phyloP scores from a whole-genome alignment of 2,797 vertebrate species.

The Epinephelus malabaricus region DNA sequence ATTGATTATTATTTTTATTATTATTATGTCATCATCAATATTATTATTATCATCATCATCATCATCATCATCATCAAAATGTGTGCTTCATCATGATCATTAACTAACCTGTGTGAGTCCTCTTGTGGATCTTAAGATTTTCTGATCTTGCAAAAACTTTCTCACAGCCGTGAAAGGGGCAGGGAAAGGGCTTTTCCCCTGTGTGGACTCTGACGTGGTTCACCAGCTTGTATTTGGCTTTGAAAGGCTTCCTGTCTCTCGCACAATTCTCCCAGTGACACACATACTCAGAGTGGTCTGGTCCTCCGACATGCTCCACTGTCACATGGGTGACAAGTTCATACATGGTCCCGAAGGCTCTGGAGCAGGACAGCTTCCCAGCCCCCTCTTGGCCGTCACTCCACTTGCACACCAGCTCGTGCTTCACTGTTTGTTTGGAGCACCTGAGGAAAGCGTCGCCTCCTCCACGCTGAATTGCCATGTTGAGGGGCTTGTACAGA shows the following conservation, averaged over 20 bases:
- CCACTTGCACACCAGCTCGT: conserved; percentile 88
- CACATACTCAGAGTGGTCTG: conserved; percentile 81
- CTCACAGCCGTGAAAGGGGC: conserved; percentile 83
- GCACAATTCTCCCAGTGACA: conserved; percentile 87
- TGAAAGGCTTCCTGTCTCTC: conserved; percentile 83
- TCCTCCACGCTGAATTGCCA: conserved; percentile 82
- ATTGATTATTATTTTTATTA: conserved; percentile 29
- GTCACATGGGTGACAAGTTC: conserved; percentile 89
- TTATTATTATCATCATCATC: conserved; percentile 20
- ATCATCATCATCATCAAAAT: conserved; percentile 1
- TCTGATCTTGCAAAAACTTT: conserved; percentile 88
- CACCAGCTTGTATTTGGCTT: conserved; percentile 87
- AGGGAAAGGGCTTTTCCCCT: conserved; percentile 84
- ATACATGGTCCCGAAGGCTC: conserved; percentile 87
- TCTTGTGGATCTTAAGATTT: conserved; percentile 89
- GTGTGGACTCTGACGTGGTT: conserved; percentile 86
- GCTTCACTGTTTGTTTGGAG: conserved; percentile 83
- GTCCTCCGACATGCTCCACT: conserved; percentile 86
- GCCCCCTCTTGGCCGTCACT: conserved; percentile 81
- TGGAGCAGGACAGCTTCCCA: conserved; percentile 82
- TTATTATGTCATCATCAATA: conserved; percentile 32
- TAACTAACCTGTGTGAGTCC: conserved; percentile 88
- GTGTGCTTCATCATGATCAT: conserved; percentile 9
- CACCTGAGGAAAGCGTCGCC: conserved; percentile 85
- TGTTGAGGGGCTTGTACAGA: conserved; percentile 85